Evolutionary conservation across 2,113 vertebrate species (phyloP).

Genomic region (Cephalopterus ornatus): DNA sequence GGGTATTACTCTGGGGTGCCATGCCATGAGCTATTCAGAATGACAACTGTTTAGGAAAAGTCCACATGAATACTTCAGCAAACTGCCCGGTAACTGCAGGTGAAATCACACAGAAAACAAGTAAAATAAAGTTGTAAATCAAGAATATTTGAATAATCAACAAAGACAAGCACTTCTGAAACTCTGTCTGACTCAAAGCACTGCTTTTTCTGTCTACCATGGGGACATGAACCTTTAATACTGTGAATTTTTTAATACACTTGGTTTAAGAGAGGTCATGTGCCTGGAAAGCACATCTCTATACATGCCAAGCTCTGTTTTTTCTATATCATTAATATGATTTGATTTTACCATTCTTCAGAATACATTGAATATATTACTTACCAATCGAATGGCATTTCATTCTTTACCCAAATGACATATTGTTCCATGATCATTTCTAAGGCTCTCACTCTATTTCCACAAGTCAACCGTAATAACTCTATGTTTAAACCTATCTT

Average conservation of each 20-base stretch:
- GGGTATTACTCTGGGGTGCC: not conserved
- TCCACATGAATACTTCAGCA: not conserved
- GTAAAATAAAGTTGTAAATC: not conserved
- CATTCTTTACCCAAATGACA: not conserved
- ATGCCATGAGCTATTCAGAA: not conserved
- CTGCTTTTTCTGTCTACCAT: not conserved
- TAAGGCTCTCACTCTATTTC: not conserved
- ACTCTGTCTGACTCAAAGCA: not conserved
- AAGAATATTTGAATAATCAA: not conserved
- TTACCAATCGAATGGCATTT: not conserved
- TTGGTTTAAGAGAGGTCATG: not conserved
- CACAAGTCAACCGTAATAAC: not conserved
- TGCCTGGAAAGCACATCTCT: not conserved
- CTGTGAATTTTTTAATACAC: not conserved
- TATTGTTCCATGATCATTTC: not conserved
- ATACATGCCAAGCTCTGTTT: not conserved
- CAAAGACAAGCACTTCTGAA: not conserved
- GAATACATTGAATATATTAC: not conserved
- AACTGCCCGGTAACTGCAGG: not conserved
- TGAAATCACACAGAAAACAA: not conserved
- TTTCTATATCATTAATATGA: not conserved
- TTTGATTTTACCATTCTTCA: not conserved
- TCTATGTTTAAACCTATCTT: not conserved
- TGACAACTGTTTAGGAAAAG: not conserved
- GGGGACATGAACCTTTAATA: not conserved